phyloP scores from a whole-genome alignment of 2,888 invertebrate genomes.

The Acleris emargana region DNA sequence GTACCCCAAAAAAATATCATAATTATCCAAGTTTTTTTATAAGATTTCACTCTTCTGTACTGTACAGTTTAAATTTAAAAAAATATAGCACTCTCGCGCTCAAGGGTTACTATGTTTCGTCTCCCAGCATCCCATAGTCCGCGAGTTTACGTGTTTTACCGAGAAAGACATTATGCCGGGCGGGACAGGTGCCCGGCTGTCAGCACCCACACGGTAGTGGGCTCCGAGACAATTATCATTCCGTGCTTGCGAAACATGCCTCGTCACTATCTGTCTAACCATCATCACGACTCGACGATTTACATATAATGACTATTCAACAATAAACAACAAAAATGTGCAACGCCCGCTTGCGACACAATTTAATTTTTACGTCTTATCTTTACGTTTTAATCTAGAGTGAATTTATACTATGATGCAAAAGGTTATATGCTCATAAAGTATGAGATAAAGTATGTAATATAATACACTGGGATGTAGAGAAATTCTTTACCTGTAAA shows the following conservation, averaged over 20 bases:
- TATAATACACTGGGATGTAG: no score
- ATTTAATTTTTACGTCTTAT: conserved; percentile 52
- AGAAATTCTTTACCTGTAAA: background rate
- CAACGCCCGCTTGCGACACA: conserved; percentile 62
- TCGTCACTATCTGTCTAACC: conserved; percentile 77
- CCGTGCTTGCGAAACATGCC: conserved; percentile 79
- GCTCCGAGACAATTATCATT: conserved; percentile 76
- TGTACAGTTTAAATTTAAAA: no score
- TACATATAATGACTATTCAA: conserved; percentile 83
- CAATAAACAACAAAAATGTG: conserved; percentile 76
- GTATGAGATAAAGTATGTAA: no score
- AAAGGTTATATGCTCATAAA: no score
- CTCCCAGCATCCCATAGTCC: conserved; percentile 18
- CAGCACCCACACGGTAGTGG: conserved; percentile 58
- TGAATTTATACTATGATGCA: background rate
- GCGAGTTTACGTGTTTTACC: conserved; percentile 52
- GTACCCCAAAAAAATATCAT: no score
- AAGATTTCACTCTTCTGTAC: no score
- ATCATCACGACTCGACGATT: conserved; percentile 82
- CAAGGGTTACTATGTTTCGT: background rate
- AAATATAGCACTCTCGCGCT: no score
- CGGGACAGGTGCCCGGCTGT: conserved; percentile 62
- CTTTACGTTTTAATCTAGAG: conserved; percentile 40
- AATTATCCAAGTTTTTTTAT: no score
- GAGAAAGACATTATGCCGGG: conserved; percentile 56